Percentiles rank a stretch among this genome's conserved stretches.
Evolutionary conservation across 2,888 invertebrate species (phyloP).

Genomic region (Palloptera scutellata): DNA sequence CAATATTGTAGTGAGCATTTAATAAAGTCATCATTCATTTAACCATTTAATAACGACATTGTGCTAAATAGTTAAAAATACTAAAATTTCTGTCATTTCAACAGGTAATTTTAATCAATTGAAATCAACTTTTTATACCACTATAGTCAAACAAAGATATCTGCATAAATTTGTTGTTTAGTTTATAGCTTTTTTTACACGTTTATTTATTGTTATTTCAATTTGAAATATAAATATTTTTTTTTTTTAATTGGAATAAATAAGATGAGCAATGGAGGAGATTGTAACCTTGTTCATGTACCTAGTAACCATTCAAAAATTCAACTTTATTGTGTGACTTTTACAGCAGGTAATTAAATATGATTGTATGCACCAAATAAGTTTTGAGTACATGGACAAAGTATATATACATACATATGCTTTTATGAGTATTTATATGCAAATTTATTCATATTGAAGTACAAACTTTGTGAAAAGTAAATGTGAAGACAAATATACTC

Average conservation of each 20-base stretch:
- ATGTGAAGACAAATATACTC: not conserved
- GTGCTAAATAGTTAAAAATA: too few relatives aligned
- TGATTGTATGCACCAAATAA: not conserved
- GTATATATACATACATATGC: not conserved
- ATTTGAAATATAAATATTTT: constrained; percentile 24
- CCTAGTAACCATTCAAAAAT: constrained; percentile 21
- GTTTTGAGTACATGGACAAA: not conserved
- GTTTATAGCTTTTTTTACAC: too few relatives aligned
- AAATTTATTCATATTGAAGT: not conserved
- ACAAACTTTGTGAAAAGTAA: not conserved
- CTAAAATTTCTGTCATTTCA: too few relatives aligned
- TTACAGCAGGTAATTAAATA: constrained; percentile 2
- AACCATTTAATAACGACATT: too few relatives aligned
- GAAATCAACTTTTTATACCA: too few relatives aligned
- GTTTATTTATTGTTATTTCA: not conserved
- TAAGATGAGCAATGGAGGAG: constrained; percentile 1
- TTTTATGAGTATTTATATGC: not conserved
- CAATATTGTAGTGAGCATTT: too few relatives aligned
- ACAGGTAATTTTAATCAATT: too few relatives aligned
- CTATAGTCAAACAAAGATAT: too few relatives aligned
- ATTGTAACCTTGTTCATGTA: constrained; percentile 29
- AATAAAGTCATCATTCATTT: too few relatives aligned
- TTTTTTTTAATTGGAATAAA: constrained; percentile 13
- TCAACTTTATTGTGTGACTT: constrained; percentile 15
- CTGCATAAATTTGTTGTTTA: too few relatives aligned